These are phyloP conservation scores for Epinephelus cyanopodus DNA, from an alignment of 2,113 vertebrate genomes.

Conservation along the genomic window DNA sequence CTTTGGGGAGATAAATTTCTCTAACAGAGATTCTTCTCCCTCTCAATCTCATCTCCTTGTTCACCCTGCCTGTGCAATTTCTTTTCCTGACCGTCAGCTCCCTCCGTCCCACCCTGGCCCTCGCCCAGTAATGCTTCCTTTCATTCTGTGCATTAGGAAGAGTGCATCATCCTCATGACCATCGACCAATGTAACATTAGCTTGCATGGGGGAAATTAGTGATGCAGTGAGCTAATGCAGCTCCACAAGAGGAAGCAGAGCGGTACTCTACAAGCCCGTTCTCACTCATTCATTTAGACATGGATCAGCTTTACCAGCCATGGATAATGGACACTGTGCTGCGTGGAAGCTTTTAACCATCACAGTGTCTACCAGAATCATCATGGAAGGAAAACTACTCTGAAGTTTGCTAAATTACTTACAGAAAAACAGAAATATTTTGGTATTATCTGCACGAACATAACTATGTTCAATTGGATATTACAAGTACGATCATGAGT, in stretches of 20 bases:
- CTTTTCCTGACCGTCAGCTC: background rate
- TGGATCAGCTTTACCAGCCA: slow-evolving; percentile 21
- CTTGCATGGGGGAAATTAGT: slow-evolving; percentile 32
- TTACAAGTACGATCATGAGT: background rate
- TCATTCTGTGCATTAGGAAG: slow-evolving; percentile 49
- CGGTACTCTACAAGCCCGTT: background rate
- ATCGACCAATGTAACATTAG: slow-evolving; percentile 51
- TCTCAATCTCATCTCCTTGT: background rate
- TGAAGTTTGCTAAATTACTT: background rate
- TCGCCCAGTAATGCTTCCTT: slow-evolving; percentile 40
- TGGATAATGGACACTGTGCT: slow-evolving; percentile 20
- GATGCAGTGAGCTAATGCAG: slow-evolving; percentile 42
- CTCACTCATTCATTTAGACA: slow-evolving; percentile 24
- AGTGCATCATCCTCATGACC: slow-evolving; percentile 32
- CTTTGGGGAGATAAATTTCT: background rate
- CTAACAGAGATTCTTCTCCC: too few relatives aligned
- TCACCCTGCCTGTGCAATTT: background rate
- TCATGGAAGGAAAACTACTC: background rate
- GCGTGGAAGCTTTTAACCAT: slow-evolving; percentile 20
- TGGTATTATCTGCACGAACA: too few relatives aligned
- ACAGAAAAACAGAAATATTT: too few relatives aligned
- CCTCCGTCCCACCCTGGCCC: background rate
- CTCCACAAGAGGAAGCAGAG: slow-evolving; percentile 34
- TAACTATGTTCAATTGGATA: background rate
- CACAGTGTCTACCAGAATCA: background rate